Conservation (phyloP, 2,888 invertebrate genomes). For the Drosophila siamana region DNA sequence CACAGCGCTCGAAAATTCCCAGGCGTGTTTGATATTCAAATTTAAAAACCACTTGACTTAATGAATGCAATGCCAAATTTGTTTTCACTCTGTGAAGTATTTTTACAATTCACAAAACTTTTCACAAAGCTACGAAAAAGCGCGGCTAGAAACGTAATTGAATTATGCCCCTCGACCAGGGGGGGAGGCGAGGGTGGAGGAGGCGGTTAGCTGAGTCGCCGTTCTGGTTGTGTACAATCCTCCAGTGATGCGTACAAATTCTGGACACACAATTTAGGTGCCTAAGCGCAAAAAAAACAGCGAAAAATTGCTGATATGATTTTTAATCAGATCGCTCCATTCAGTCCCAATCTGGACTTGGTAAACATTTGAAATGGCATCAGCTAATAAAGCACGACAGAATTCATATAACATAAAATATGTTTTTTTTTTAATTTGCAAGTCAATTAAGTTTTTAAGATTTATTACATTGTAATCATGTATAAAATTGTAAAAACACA, state of each 20-base stretch:
- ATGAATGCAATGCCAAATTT: conserved; percentile 3
- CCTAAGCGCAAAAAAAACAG: conserved; percentile 1
- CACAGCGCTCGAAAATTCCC: not conserved
- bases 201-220: not conserved
- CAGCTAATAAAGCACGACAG: not conserved
- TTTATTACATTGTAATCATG: too few species aligned
- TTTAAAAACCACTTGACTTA: conserved; percentile 14
- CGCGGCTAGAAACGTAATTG: not conserved
- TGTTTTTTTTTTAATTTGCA: too few species aligned
- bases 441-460: too few species aligned
- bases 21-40: conserved; percentile 14
- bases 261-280: conserved; percentile 3
- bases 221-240: not conserved
- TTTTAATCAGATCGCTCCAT: not conserved
- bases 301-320: conserved; percentile 3
- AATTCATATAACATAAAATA: too few species aligned
- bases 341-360: not conserved
- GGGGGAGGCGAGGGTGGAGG: too few species aligned
- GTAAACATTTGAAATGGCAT: not conserved
- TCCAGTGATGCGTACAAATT: not conserved
- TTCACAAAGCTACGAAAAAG: not conserved
- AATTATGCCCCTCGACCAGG: too few species aligned
- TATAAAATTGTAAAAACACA: too few species aligned
- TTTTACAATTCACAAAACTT: not conserved
- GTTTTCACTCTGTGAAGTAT: not conserved